Conservation (phyloP, 2,888 invertebrate genomes). For the Phyllotreta cruciferae region DNA sequence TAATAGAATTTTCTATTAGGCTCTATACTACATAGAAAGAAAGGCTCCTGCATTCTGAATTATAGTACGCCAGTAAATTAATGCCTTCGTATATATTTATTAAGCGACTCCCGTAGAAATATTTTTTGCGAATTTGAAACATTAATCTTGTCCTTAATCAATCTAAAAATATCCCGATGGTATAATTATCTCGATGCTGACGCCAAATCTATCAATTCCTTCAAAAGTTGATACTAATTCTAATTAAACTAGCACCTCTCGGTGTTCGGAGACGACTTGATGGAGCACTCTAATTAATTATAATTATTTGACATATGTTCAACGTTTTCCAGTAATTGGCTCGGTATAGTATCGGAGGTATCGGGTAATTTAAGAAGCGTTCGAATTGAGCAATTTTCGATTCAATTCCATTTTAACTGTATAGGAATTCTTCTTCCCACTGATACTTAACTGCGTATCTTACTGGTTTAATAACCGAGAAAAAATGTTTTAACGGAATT, state of each 20-base stretch:
- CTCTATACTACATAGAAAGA: slow-evolving; percentile 41
- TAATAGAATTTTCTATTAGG: slow-evolving; percentile 55
- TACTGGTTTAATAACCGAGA: slow-evolving; percentile 7
- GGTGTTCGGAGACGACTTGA: neutral
- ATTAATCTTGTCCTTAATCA: no score
- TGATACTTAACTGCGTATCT: neutral
- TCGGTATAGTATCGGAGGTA: no score
- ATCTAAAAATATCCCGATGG: neutral
- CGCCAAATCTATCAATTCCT: slow-evolving; percentile 3
- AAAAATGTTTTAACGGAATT: slow-evolving; percentile 11
- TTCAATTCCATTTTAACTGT: slow-evolving; percentile 1
- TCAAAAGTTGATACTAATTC: slow-evolving; percentile 3
- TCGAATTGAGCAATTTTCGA: no score
- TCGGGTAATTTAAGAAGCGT: no score
- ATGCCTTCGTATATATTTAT: slow-evolving; percentile 12
- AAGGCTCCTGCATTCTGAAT: slow-evolving; percentile 1
- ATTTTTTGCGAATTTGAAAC: neutral
- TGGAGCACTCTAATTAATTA: slow-evolving; percentile 19
- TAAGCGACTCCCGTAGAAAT: neutral
- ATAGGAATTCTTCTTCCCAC: neutral
- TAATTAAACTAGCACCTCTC: slow-evolving; percentile 5
- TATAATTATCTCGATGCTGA: neutral
- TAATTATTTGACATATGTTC: slow-evolving; percentile 21
- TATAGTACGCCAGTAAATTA: slow-evolving; percentile 5
- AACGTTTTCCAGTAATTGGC: neutral